These are phyloP conservation scores for Metridium senile DNA, from an alignment of 92 coral and sea anemone species.

Conservation along the genomic window DNA sequence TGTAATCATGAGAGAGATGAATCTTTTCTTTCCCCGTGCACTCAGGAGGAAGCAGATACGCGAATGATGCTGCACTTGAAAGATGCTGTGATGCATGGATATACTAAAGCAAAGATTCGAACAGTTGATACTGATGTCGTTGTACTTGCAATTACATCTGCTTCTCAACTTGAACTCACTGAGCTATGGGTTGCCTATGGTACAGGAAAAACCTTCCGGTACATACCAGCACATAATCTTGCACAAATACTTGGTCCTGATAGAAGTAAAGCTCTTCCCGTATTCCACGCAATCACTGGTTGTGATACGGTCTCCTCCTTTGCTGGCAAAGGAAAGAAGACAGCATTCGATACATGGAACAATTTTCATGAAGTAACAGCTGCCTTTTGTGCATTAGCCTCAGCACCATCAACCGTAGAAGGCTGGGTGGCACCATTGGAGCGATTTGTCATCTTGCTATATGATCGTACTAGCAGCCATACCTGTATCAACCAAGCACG, in stretches of 20 bases:
- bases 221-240: constrained; percentile 46
- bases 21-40: constrained; percentile 48
- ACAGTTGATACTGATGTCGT: no score
- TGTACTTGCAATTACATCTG: no score
- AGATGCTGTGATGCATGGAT: constrained; percentile 46
- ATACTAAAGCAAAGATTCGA: constrained; percentile 31
- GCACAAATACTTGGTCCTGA: constrained; percentile 33
- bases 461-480: constrained; percentile 47
- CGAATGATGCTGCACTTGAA: constrained; percentile 49
- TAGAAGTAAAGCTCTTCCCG: constrained; percentile 30
- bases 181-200: constrained; percentile 69
- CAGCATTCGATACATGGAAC: constrained; percentile 39
- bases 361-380: constrained; percentile 24
- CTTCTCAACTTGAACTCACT: constrained; percentile 33
- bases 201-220: constrained; percentile 34
- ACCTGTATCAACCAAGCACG: constrained; percentile 41
- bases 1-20: constrained; percentile 17
- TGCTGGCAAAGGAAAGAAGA: constrained; percentile 45
- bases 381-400: constrained; percentile 25
- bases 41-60: constrained; percentile 63
- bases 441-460: constrained; percentile 40
- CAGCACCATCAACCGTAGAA: constrained; percentile 9
- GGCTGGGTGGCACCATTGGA: constrained; percentile 22
- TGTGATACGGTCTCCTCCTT: constrained; percentile 48
- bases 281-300: constrained; percentile 49